Base-by-base conservation (phyloP, 2,797 vertebrate genomes). In the Poecilia wingei region DNA sequence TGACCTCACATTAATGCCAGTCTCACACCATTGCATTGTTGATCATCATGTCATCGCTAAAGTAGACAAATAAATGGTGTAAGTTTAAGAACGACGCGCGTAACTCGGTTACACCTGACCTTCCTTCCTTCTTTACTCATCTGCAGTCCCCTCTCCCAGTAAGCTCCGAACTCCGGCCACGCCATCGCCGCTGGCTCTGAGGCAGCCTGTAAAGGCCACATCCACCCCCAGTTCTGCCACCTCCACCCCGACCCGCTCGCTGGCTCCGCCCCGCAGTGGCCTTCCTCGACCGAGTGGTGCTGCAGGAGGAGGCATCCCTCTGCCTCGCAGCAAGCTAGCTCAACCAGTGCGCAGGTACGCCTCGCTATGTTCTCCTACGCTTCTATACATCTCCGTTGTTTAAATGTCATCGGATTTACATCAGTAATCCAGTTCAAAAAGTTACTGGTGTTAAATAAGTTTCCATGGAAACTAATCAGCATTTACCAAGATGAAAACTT, bases 311-410 rank as follows among this genome's bases (percentile, higher is more conserved):
- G 79, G 97, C 68, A 97, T 99, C 91, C 97, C 98, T 90, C 95
- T 98, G 96, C 97, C 98, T 92, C 97, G 98, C 78, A 99, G 98
- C 95, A 99, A 99, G 92, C 96, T 99, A 96, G 98, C 96, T 90
- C 98, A 99, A 82, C 98, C 98, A 82, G 96, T 99, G 83, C 97
- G 98, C 94, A 97, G 98, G 98, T 99, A 93, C 0, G 55, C 70
- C 39, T 51, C 45, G 9, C 33, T 69, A 0, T 6, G 22, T 22
- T 39, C 3, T 16, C 31, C 5, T 36, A 64, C 59, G 6, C 14
- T 4, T 41, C 36, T 41, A 13, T 0, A 25, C 64, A 41, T 39
- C 33, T 4, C 53, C 25, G 0, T 39, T 66, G 7, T 22, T 10
- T 22, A 39, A 25, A 13, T 69, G 41, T 45, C 66, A 14, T 43